Evolutionary conservation across 2,797 vertebrate species (phyloP), one percentile per base, ranked within the genome.

Genomic region (Coranthus polyacanthus): DNA sequence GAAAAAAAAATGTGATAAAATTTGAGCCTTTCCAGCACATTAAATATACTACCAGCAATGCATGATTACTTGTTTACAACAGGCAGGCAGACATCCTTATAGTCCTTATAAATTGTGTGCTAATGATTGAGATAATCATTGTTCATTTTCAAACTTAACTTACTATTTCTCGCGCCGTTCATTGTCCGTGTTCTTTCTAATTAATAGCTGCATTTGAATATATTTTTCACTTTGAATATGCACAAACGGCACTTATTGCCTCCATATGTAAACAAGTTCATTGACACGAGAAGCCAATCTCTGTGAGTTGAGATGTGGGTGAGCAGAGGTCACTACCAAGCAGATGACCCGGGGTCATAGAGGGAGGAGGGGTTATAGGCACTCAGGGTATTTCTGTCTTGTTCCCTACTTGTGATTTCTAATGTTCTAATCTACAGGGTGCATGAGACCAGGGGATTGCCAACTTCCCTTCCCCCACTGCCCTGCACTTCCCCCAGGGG

Each of bases 361-460:
- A 20, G 50, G 26, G 63, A 69, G 82, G 79, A 71, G 45, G 83
- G 72, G 72, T 45, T 57, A 39, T 17, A 71, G 54, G 54, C 65
- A 70, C 47, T 16, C 50, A 63, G 71, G 64, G 68, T 72, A 81
- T 87, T 87, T 85, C 78, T 81, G 69, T 83, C 77, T 72, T 41
- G 6, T 67, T 79, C 62, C 55, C 69, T 55, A 65, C 63, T 88
- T 79, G 78, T 80, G 85, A 86, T 85, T 92, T 76, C 68, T 77
- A 79, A 81, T 81, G 81, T 77, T 88, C 65, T 86, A 82, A 84
- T 88, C 84, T 78, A 50, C 71, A 65, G 70, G 78, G 62, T 88
- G 85, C 62, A 70, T 87, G 89, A 87, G 84, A 84, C 84, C 72
- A 78, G 64, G 46, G 68, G 81, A 73, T 78, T 75, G 82, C 80